Conservation (phyloP, 2,113 vertebrate species). For the Podarcis cretensis region DNA sequence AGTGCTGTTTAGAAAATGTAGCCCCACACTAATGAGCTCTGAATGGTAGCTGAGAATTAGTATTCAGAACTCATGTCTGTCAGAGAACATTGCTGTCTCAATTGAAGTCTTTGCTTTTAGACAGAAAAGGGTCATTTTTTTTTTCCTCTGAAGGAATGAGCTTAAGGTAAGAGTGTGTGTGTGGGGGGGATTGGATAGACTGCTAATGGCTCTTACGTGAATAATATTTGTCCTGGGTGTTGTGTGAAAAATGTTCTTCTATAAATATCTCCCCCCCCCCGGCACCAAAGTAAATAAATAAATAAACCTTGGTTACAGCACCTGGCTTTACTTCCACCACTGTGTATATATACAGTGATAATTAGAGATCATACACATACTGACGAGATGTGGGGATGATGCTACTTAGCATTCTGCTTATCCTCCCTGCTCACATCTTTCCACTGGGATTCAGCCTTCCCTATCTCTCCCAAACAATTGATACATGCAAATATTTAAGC, state of each 20-base stretch:
- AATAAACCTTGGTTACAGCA: constrained; percentile 45
- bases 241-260: background rate
- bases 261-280: background rate
- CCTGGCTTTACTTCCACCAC: constrained; percentile 55
- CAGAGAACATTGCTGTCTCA: constrained; percentile 2
- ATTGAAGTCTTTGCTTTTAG: constrained; percentile 35
- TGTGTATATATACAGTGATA: background rate
- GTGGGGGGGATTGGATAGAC: background rate
- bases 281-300: constrained; percentile 6
- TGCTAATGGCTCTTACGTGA: background rate
- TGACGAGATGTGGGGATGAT: constrained; percentile 57
- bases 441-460: constrained; percentile 36
- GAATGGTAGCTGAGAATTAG: constrained; percentile 48
- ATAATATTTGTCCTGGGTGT: constrained; percentile 38
- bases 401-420: constrained; percentile 61
- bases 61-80: constrained; percentile 17
- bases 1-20: constrained; percentile 40
- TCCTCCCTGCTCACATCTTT: constrained; percentile 48
- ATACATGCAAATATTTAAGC: constrained; percentile 31
- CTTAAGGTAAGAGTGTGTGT: background rate
- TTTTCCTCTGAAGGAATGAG: background rate
- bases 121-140: constrained; percentile 8
- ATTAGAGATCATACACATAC: constrained; percentile 51
- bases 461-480: constrained; percentile 39
- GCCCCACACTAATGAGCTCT: background rate